Conservation (phyloP, 2,888 invertebrate genomes). For the Yponomeuta plumbellus region DNA sequence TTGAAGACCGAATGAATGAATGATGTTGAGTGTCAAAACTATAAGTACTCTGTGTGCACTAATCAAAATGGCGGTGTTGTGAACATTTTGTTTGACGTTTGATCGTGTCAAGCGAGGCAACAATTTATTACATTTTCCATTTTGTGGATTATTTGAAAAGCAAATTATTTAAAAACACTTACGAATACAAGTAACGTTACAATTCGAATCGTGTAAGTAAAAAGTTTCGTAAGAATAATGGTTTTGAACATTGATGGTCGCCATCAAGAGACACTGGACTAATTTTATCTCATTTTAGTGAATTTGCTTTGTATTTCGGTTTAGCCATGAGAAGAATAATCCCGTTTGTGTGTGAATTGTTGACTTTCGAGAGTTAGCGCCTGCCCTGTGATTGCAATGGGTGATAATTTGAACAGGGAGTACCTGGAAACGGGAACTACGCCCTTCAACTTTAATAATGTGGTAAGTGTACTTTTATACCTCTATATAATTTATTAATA, state of each 20-base stretch:
- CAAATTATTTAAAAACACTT: background rate
- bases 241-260: background rate
- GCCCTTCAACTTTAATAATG: slow-evolving; percentile 70
- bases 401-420: slow-evolving; percentile 63
- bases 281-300: slow-evolving; percentile 2
- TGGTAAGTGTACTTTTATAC: slow-evolving; percentile 47
- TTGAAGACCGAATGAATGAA: no score
- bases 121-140: background rate
- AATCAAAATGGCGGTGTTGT: slow-evolving; percentile 11
- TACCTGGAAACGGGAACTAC: slow-evolving; percentile 60
- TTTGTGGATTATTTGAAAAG: no score
- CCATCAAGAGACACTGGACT: background rate
- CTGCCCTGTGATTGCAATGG: slow-evolving; percentile 41
- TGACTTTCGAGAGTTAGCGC: slow-evolving; percentile 39
- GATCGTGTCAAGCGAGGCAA: slow-evolving; percentile 4
- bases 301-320: background rate
- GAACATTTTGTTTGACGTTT: slow-evolving; percentile 8
- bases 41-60: no score
- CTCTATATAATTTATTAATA: background rate
- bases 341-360: slow-evolving; percentile 31
- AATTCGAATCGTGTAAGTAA: background rate
- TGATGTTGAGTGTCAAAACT: no score
- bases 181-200: background rate
- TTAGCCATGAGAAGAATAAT: slow-evolving; percentile 30
- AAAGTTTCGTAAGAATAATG: background rate